Evolutionary conservation across 2,888 invertebrate species (phyloP).

Genomic region (Melolontha melolontha): DNA sequence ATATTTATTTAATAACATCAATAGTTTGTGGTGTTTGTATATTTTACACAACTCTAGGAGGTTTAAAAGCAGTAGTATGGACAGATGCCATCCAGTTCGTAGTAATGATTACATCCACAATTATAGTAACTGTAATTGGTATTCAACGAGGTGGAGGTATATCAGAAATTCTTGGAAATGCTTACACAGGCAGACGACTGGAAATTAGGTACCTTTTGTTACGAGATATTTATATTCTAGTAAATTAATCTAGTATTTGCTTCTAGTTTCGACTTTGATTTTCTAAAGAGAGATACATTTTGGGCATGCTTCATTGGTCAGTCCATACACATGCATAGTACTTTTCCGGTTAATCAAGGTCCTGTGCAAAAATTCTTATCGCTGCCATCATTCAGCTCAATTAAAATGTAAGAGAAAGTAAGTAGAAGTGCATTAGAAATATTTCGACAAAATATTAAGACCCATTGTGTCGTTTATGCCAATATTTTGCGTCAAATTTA

Average conservation of each 20-base stretch:
- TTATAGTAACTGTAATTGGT: conserved; percentile 72
- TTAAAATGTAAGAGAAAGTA: conserved; percentile 63
- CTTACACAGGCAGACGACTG: conserved; percentile 69
- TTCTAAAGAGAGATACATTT: conserved; percentile 72
- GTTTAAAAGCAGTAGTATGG: conserved; percentile 76
- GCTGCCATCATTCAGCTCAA: conserved; percentile 69
- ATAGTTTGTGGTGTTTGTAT: conserved; percentile 79
- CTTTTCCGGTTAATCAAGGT: conserved; percentile 70
- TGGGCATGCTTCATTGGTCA: conserved; percentile 72
- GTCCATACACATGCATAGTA: conserved; percentile 67
- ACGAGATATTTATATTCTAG: too few relatives aligned
- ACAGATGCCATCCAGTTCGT: conserved; percentile 73
- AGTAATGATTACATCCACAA: conserved; percentile 68
- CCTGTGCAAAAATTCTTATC: conserved; percentile 72
- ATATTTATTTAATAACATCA: conserved; percentile 75
- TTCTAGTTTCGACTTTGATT: conserved; percentile 71
- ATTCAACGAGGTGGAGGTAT: conserved; percentile 69
- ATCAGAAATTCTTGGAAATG: conserved; percentile 69
- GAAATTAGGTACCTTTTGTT: conserved; percentile 60
- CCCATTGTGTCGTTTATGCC: too few relatives aligned
- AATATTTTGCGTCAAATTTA: too few relatives aligned
- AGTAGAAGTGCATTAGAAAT: too few relatives aligned
- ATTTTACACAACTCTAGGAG: conserved; percentile 80
- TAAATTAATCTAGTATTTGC: not conserved
- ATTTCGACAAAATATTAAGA: too few relatives aligned